Base-by-base conservation (phyloP, 2,888 invertebrate genomes). In the Melanotus villosus region DNA sequence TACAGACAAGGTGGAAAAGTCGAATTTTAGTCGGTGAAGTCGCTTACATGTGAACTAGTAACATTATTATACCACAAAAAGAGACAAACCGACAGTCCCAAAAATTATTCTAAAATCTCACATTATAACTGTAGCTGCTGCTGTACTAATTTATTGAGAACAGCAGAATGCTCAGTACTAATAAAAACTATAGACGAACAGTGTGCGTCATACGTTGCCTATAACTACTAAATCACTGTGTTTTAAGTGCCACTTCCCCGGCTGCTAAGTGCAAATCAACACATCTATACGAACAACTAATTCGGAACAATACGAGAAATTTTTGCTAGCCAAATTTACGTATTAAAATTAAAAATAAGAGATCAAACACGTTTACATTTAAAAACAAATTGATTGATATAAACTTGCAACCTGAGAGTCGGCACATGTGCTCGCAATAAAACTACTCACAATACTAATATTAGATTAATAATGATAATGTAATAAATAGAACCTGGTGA, bases 401-500 rank as follows among this genome's bases (percentile, higher is more conserved):
- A 43, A 32, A 10, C 21, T 59, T 56, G 47, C 52, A 65, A 60
- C 62, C 62, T 32, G 62, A 57, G 62, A 47, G 26, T 18, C 16
- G 45, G 38, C 62, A 67, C 67, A 30, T 36, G 54, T 66, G 60
- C 66, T 60, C 59, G 14, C 26, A 54, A 54, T 52, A 30, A n/a
- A 68, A 59, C 56, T 65, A 65, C 65, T 47, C 23, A 47, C 62
- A 70, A 54, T 60, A 32, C 36, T 65, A 69, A 38, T 36, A 26
- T 64, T 47, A 57, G 45, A 58, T 19, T 54, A 59, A 64, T 56
- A 65, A 66, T 70, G 32, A 60, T 56, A 45, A 69, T 47, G 41
- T 59, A 69, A 60, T 70, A 66, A 70, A 54, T 71, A 73, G 56
- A 71, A 65, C 71, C 73, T 76, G 71, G 74, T 78, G 75, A 74